Conservation (phyloP, 2,888 invertebrate genomes). For the Xestia c-nigrum region DNA sequence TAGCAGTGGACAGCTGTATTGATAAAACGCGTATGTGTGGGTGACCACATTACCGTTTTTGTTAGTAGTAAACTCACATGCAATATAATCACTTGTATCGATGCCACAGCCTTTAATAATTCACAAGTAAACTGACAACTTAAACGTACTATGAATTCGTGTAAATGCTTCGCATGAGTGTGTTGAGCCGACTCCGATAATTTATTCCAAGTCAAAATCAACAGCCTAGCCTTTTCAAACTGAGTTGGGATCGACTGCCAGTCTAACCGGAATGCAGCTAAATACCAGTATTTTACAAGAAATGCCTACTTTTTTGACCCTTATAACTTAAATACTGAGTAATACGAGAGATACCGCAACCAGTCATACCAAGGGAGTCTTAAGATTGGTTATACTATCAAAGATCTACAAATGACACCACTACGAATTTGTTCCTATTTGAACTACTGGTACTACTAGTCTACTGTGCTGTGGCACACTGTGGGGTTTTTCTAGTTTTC, state of each 20-base stretch:
- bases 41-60: background rate
- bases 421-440: background rate
- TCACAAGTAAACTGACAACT: background rate
- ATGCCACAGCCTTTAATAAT: background rate
- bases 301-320: too few species aligned
- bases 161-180: background rate
- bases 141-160: background rate
- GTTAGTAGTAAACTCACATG: background rate
- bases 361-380: too few species aligned
- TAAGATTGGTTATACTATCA: too few species aligned
- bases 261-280: too few species aligned
- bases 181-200: background rate
- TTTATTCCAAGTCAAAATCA: background rate
- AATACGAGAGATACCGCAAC: too few species aligned
- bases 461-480: constrained; percentile 32
- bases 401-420: too few species aligned
- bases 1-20: background rate
- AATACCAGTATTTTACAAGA: too few species aligned
- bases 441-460: background rate
- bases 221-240: too few species aligned
- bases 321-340: too few species aligned
- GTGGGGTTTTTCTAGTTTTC: constrained; percentile 48
- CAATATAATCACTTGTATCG: background rate
- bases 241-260: too few species aligned
- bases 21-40: too few species aligned